Evolutionary conservation across 2,888 invertebrate species (phyloP).

Genomic region (Lasioglossum zephyrum): DNA sequence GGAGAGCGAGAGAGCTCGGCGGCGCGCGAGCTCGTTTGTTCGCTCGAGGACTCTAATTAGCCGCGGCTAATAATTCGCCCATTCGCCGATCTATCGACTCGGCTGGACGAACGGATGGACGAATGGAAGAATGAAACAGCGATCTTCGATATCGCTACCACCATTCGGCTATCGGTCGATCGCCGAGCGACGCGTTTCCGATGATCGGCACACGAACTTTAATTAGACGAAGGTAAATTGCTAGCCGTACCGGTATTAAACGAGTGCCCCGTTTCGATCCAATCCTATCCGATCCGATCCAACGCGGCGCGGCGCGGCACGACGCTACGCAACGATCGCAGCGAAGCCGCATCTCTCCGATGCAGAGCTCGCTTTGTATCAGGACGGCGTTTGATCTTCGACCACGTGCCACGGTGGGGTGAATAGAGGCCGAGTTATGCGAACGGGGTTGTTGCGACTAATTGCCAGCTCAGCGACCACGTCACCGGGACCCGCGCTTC

Average conservation of each 20-base stretch:
- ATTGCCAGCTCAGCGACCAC: conserved; percentile 72
- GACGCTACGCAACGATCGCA: conserved; percentile 11
- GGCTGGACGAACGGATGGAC: not conserved
- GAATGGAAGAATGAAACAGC: not conserved
- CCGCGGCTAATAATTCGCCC: conserved; percentile 17
- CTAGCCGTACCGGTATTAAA: conserved; percentile 41
- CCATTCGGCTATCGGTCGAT: not conserved
- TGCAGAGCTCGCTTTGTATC: conserved; percentile 72
- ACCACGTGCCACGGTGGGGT: conserved; percentile 72
- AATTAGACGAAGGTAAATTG: conserved; percentile 61
- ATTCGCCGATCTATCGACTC: not conserved
- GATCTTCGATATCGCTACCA: not conserved
- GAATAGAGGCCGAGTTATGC: conserved; percentile 48
- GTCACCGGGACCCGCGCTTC: conserved; percentile 73
- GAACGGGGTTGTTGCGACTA: conserved; percentile 70
- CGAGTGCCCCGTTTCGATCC: conserved; percentile 44
- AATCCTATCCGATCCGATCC: conserved; percentile 4
- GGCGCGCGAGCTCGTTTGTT: conserved; percentile 18
- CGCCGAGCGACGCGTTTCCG: conserved; percentile 30
- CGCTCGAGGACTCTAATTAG: conserved; percentile 25
- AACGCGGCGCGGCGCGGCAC: not conserved
- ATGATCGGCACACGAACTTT: conserved; percentile 46
- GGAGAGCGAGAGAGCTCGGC: not conserved
- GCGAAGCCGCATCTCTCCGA: conserved; percentile 37
- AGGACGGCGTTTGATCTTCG: conserved; percentile 76